Evolutionary conservation across 1,140 invertebrate species (phyloP), one percentile per base, ranked within the genome.

Genomic region (Sesamia nonagrioides): DNA sequence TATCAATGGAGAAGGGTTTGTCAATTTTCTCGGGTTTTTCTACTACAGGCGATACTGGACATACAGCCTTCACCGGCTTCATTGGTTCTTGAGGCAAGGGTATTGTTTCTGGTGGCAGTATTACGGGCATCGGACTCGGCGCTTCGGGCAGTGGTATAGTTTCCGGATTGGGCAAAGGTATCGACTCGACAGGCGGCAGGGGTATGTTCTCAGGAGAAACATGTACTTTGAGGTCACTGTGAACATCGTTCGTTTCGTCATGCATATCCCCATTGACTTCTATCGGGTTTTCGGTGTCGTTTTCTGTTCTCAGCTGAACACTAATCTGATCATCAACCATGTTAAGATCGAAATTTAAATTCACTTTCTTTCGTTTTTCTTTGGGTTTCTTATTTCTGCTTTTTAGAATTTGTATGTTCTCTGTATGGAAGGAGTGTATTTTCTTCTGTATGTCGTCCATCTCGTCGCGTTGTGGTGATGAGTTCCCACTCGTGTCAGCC

Each of bases 371-470:
- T 61, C 95, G 89, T 82, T 95, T 95, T 58, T 95, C 95, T 79
- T 95, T 95, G 1, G 93, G 93, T 80, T 96, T 96, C 69, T 96
- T 96, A 66, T 96, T 96, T 69, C 96, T 93, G 11, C 96, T 96
- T 81, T 96, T 96, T 42, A 96, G 80, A 63, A 96, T 95, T 21
- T 94, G 92, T 80, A 96, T 96, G 81, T 96, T 96, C 79, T 95
- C 95, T 1, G 95, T 96, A 82, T 96, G 96, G 88, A 96, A 96
- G 21, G 95, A 96, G 63, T 96, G 94, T 76, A 96, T 93, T 84
- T 95, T 95, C 82, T 96, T 95, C 85, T 96, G 95, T 61, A 96
- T 96, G 80, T 96, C 96, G 79, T 95, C 95, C 91, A 95, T 95
- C 76, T 96, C 95, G 80, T 96, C 95, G 0, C 92, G 84, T 61